Base-by-base conservation (phyloP, 2,888 invertebrate species). In the Gonocerus acuteangulatus region DNA sequence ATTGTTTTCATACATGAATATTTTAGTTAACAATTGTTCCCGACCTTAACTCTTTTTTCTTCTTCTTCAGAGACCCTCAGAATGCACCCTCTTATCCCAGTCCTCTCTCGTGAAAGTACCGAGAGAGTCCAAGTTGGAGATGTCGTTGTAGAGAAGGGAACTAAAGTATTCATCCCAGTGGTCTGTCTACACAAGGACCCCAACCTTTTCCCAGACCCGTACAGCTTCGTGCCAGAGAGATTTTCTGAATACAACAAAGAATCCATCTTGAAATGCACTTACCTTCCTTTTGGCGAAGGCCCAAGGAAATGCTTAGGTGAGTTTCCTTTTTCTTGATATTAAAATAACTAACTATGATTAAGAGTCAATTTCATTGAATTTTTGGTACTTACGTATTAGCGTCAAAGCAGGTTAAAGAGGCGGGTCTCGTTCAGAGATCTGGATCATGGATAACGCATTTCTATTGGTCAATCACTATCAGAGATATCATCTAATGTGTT, bases 151-250 rank as follows among this genome's bases (percentile, higher is more conserved):
- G 22, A 22, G 11, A 23, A 23, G 23, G 49, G 49, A 23, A 49
- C 49, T 27, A 49, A 49, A 49, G 49, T 49, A 4, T 49, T 49
- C n/a, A n/a, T 49, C 2, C 49, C 49, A 2, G 49, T 27, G 2
- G n/a, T 27, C 9, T 32, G n/a, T 15, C 22, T 49, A 2, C 49
- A 49, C 11, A 9, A 49, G 22, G 49, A 49, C 32, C 49, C 49
- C n/a, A 15, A 23, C 6, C 27, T 15, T 2, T 49, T 23, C 32
- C 49, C 49, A 22, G 32, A 19, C 3, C 49, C 49, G 2, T 7
- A 23, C 7, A 32, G 11, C 9, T 49, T 49, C 27, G 9, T 23
- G 3, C 49, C 49, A 23, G 49, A 49, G 16, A 11, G 49, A 11
- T 49, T 49, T 19, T 49, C 49, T 9, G 16, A 49, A 23, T 22